Evolutionary conservation across 2,113 vertebrate genomes (phyloP), one percentile per base, ranked within the genome.

Genomic region (Oplegnathus fasciatus): DNA sequence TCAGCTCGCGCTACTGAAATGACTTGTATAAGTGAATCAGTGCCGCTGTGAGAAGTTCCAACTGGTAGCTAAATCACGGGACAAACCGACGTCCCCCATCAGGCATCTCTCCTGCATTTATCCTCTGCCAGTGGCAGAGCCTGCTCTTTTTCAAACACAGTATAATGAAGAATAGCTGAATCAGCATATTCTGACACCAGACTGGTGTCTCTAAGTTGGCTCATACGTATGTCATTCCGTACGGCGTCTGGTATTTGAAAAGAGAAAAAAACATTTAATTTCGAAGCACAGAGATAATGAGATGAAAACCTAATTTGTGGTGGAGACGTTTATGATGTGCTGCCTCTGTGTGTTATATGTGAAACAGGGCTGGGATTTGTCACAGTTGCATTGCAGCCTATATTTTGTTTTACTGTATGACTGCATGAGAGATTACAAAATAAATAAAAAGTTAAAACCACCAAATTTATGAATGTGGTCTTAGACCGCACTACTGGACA

Each of bases 41-140:
- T 71, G 81, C 76, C 24, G 24, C 77, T 76, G 61, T 67, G 48
- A 82, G 82, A 52, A 24, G 64, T 82, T 79, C 82, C 86, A 86
- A 91, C 84, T 86, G 87, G 85, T 86, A 84, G 88, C 86, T 85
- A 79, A 86, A 90, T 89, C 88, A 74, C 74, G 75, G 77, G 78
- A 82, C 44, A 82, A 85, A 84, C 86, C 82, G 71, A 15, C 46
- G 24, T 88, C 80, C 65, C 78, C 78, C 86, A 79, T 83, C 87
- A 85, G 74, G 78, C 84, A 80, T 87, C 71, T 78, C 74, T 78
- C 54, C 83, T 34, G 78, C 73, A 79, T 89, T 90, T 86, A 88
- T 89, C 77, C 75, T 78, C 69, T 22, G 77, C 77, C 80, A 80
- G 79, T 68, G 78, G 40, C 76, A 64, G 71, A 69, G 79, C 64